Evolutionary conservation across 2,888 invertebrate species (phyloP), one percentile per base, ranked within the genome.

Genomic region (Hyposoter didymator): DNA sequence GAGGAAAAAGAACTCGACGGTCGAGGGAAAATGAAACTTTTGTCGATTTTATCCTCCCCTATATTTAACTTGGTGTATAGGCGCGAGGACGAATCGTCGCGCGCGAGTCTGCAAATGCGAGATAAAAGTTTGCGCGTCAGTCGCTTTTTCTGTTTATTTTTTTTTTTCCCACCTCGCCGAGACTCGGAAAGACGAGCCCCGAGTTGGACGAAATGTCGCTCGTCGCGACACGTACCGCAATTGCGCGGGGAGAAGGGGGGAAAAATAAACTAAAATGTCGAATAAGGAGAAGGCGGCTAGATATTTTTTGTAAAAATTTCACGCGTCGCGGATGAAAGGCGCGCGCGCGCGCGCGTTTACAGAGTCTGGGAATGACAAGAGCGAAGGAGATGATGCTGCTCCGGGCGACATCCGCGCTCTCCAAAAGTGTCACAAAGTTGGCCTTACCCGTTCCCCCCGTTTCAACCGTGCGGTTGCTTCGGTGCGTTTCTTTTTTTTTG

Each of bases 51-150:
- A 73, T n/a, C 28, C 14, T 47, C 49, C 12, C 39, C 14, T 28
- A 47, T n/a, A 35, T 62, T 69, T 69, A 28, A 47, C 5, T 39
- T 47, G 5, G 45, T 47, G n/a, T 55, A 19, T 39, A 19, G 19
- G 17, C 17, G 28, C 17, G 28, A 10, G 43, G 10, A 55, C 32
- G 47, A 39, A 39, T n/a, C 47, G 47, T 47, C 28, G 8, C 47
- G 32, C 19, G 8, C 19, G 64, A 79, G 32, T 35, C 22, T 79
- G 62, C 17, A 73, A 79, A 84, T 59, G 55, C 59, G 19, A 83
- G 47, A 78, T 75, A 81, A 75, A 69, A 67, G 59, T 75, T 64
- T 66, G 62, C 55, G 66, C 5, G 39, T 35, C 35, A 35, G 6
- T 4, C 12, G 5, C 0, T 22, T 45, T 45, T 10, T 45, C 17